These are phyloP conservation scores for Sinopyrophorus schimmeli DNA, from an alignment of 2,888 invertebrate species.

Conservation along the genomic window DNA sequence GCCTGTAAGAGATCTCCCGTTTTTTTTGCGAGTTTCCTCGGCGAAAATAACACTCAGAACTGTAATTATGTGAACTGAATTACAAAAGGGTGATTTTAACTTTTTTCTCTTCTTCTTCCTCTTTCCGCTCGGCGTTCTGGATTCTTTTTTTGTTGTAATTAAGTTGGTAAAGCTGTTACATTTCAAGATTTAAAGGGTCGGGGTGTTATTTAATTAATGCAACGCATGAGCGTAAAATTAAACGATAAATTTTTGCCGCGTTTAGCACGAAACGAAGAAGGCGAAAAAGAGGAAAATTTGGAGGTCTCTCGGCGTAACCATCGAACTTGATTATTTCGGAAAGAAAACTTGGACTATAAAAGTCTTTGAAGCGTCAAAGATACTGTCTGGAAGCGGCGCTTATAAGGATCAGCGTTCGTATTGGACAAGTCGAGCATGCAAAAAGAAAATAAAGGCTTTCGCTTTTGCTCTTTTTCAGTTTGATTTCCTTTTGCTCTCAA, in stretches of 20 bases:
- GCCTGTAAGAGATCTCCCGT: constrained; percentile 6
- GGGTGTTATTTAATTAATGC: too few species aligned
- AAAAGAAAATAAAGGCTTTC: constrained; percentile 28
- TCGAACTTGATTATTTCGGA: constrained; percentile 28
- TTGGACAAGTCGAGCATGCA: constrained; percentile 30
- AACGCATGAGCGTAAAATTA: too few species aligned
- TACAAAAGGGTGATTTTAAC: not conserved
- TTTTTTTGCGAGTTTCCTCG: not conserved
- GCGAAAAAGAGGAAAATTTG: too few species aligned
- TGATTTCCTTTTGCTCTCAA: constrained; percentile 26
- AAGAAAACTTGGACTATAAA: constrained; percentile 28
- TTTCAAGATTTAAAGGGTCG: too few species aligned
- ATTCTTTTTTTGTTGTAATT: not conserved
- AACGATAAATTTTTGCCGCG: constrained; percentile 11
- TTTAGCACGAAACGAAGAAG: too few species aligned
- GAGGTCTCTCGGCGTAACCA: constrained; percentile 21
- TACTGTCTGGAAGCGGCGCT: constrained; percentile 22
- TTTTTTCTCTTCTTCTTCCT: not conserved
- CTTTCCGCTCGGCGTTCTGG: not conserved
- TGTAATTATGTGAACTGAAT: constrained; percentile 7
- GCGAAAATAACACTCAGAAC: not conserved
- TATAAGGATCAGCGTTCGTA: constrained; percentile 26
- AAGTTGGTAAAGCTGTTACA: too few species aligned
- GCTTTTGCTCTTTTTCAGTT: constrained; percentile 18
- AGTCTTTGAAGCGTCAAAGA: constrained; percentile 29